Percentiles rank a stretch among this genome's conserved stretches.
Conservation (phyloP, 2,113 vertebrate genomes). For the Dissostichus mawsoni region DNA sequence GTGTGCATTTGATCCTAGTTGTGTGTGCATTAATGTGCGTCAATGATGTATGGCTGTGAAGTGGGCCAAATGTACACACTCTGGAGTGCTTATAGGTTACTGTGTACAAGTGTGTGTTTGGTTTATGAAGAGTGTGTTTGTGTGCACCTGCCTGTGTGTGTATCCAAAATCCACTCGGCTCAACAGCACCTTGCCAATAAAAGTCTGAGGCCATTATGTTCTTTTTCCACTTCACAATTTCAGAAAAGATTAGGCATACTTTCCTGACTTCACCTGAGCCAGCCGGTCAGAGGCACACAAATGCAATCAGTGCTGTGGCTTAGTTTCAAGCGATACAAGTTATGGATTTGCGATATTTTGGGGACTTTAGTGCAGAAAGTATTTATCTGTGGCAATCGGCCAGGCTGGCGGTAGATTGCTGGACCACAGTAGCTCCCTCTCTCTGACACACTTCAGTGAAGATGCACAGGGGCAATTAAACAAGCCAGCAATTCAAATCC, state of each 20-base stretch:
- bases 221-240: slow-evolving; percentile 46
- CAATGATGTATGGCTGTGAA: slow-evolving; percentile 32
- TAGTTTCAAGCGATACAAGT: slow-evolving; percentile 6
- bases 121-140: not conserved
- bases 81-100: not conserved
- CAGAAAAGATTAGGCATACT: slow-evolving; percentile 40
- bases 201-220: slow-evolving; percentile 48
- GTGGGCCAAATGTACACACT: slow-evolving; percentile 15
- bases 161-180: slow-evolving; percentile 8
- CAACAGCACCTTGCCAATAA: not conserved
- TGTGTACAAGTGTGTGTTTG: not conserved
- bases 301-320: not conserved
- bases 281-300: not conserved
- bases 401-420: slow-evolving; percentile 28
- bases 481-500: slow-evolving; percentile 37
- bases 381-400: slow-evolving; percentile 35
- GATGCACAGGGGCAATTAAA: slow-evolving; percentile 50
- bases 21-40: slow-evolving; percentile 30
- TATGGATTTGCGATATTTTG: not conserved
- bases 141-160: not conserved
- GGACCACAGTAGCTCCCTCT: slow-evolving; percentile 9
- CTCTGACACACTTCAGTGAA: slow-evolving; percentile 38
- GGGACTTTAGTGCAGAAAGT: slow-evolving; percentile 8
- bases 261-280: slow-evolving; percentile 31
- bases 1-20: slow-evolving; percentile 30